Evolutionary conservation across 2,888 invertebrate genomes (phyloP), one percentile per base, ranked within the genome.

Genomic region (Pristionchus fissidentatus): DNA sequence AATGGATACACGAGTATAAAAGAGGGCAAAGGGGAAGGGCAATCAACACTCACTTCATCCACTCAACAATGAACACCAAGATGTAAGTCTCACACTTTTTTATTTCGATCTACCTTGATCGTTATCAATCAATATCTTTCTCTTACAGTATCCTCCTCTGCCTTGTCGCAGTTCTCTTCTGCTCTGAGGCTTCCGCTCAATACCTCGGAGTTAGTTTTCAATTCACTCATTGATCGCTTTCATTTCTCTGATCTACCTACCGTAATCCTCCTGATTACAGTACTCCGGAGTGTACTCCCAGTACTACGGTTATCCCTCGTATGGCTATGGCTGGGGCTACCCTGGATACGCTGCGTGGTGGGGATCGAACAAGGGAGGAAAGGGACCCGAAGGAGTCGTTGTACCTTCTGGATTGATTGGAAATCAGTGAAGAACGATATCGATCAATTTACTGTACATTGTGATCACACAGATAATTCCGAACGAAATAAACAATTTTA

Each of bases 11-110:
- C n/a, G n/a, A n/a, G 66, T 66, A 66, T 66, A 66, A 38, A 66
- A 66, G 66, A 22, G 38, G 66, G 38, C 66, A 66, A 38, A 19
- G 19, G 38, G 29, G 3, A 1, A 66, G 26, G 38, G 8, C 22
- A 35, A 66, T n/a, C 66, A 66, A 66, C 66, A 35, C 19, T 15
- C 38, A 38, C 38, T 22, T 38, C n/a, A n/a, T 62, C 26, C 62
- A 0, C 66, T 66, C 66, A 22, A 66, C 66, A 66, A 66, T 66
- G 66, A 66, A 66, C 66, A 38, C 66, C 66, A 66, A 66, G n/a
- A 35, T 66, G 66, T 38, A 7, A 66, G 66, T 38, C 22, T 3
- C 38, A 3, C 38, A 1, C 35, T 3, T 62, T 66, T n/a, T 57
- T 8, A 10, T 22, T n/a, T 22, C 15, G 2, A 8, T 7, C 13